Evolutionary conservation across 1,140 invertebrate genomes (phyloP).

Genomic region (Megathymus violae): DNA sequence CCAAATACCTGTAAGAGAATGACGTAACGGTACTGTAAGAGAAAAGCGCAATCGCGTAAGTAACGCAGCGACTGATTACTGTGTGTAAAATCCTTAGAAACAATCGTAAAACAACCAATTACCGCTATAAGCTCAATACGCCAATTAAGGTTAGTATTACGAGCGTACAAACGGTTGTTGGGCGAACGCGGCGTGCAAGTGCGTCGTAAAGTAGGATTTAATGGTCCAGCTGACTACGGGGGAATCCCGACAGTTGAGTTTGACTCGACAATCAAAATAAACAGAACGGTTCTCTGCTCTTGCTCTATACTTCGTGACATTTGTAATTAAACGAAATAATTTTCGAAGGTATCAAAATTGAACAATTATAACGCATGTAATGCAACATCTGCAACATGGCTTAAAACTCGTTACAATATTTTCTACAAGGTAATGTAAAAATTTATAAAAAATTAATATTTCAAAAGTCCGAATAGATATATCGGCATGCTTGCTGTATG

Average conservation of each 20-base stretch:
- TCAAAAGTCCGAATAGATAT: too few species aligned
- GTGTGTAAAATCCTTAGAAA: conserved; percentile 36
- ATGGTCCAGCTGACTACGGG: conserved; percentile 53
- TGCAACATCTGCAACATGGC: too few species aligned
- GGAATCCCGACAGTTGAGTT: conserved; percentile 48
- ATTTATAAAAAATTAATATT: too few species aligned
- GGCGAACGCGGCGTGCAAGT: conserved; percentile 45
- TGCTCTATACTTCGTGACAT: conserved; percentile 34
- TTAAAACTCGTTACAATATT: too few species aligned
- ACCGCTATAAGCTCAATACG: conserved; percentile 71
- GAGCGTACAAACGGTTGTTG: conserved; percentile 56
- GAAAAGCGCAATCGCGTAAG: too few species aligned
- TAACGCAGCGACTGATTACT: neutral
- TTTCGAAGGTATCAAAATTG: conserved; percentile 3
- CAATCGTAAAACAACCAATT: conserved; percentile 65
- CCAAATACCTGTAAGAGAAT: neutral
- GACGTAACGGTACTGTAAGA: too few species aligned
- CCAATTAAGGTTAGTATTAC: conserved; percentile 77
- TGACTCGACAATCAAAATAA: conserved; percentile 38
- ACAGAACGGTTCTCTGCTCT: conserved; percentile 23
- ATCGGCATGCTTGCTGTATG: too few species aligned
- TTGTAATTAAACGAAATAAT: conserved; percentile 28
- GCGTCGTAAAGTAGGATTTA: conserved; percentile 68
- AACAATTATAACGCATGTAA: neutral
- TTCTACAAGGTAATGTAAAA: too few species aligned